Evolutionary conservation across 2,888 invertebrate species (phyloP), one percentile per base, ranked within the genome.

Genomic region (Acrobasis repandana): DNA sequence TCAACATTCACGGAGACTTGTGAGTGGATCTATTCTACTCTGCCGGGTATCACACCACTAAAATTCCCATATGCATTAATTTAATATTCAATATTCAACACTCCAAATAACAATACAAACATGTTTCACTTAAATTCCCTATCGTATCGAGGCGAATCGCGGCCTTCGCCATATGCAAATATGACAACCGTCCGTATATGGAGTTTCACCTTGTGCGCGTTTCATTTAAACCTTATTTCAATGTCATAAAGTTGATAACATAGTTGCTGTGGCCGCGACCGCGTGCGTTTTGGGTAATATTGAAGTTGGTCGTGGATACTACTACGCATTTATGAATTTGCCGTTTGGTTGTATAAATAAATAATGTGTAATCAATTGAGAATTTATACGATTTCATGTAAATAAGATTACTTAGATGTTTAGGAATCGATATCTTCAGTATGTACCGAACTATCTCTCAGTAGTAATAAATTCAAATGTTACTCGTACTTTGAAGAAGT

Each of bases 151-250:
- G 28, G 28, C 16, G 47, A 28, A 57, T 47, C 33, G 46, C 57
- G 57, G 36, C 57, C 57, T 48, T 57, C 57, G 47, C 16, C 34
- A 16, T 57, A 57, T 34, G 47, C 57, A 48, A 57, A 57, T 34
- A 48, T 33, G 11, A 16, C 28, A 38, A 2, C 16, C 38, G 38
- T 11, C 54, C 38, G 11, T 20, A 38, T 14, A 38, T 18, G 38
- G 10, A 11, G 28, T 38, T 38, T 9, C 14, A 43, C 36, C 38
- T 38, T 14, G 38, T 18, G 1, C 9, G n/a, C 6, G 9, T 54
- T 38, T 38, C 38, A 6, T 54, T 38, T 54, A 1, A 14, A 54
- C 54, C 20, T 54, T 54, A 38, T 38, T 3, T 20, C 38, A 20
- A 54, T 43, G 38, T 36, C 15, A 43, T 54, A 54, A 10, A 38